Evolutionary conservation across 2,888 invertebrate species (phyloP), one percentile per base, ranked within the genome.

Genomic region (Scaptomyza tumidula): DNA sequence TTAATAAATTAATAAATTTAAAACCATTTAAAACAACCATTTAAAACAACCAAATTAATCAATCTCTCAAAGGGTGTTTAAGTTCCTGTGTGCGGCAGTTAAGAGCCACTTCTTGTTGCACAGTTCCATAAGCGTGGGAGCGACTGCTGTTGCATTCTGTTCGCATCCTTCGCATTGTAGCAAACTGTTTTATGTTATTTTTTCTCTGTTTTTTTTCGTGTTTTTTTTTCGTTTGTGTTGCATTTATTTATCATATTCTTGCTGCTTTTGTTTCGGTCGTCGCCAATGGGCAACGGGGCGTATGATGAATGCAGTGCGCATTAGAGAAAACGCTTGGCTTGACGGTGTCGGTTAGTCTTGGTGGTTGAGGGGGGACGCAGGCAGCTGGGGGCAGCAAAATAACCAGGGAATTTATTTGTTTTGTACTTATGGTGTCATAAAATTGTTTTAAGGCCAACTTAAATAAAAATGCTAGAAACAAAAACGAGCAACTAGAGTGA

Each of bases 361-460:
- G 48, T 7, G 41, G 33, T n/a, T n/a, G 3, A 10, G 9, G 9
- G 31, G 7, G 31, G 0, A 6, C 9, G 49, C 41, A 27, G 14
- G 19, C n/a, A 35, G 52, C 35, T 16, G 46, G 54, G 35, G 9
- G 41, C 48, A n/a, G 53, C 35, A 43, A 55, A 62, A 58, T 52
- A 59, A 41, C 75, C 73, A 78, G 62, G 58, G 70, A 86, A 86
- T 85, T 85, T 85, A 85, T 85, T 84, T 85, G 82, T 82, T 86
- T 83, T 80, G 78, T 85, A 77, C 86, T 85, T 86, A 82, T 78
- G 82, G 78, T 84, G 78, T 84, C 84, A 86, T 86, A 86, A 85
- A 85, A 85, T 84, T 84, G 78, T 85, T 85, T 84, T 84, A 80
- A 75, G 82, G 86, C 79, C 75, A 86, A 83, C 75, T 83, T 79